Evolutionary conservation across 2,113 vertebrate genomes (phyloP), one percentile per base, ranked within the genome.

Genomic region (Catharus fuscescens): DNA sequence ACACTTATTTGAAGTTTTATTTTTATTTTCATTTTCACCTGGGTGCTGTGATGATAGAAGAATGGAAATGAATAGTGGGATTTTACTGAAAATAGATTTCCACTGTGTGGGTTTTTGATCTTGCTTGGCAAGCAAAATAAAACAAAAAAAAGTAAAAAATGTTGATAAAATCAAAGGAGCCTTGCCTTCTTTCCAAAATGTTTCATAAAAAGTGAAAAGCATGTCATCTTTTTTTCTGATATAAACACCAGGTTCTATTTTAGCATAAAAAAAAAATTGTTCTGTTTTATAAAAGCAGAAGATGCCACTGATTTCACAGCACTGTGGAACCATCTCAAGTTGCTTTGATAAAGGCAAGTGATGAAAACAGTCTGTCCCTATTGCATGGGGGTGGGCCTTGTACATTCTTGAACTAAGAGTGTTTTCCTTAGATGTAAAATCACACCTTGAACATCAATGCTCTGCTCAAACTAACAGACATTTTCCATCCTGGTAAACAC

Each of bases 21-120:
- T 85, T 79, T n/a, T 81, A 5, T 66, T 85, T 79, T n/a, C 8
- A 6, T 60, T 56, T 31, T 26, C 31, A 20, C 0, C 17, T 38
- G 29, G 9, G 4, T 47, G 1, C 28, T 54, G 52, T 5, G 14
- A 4, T 25, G 14, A 4, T 25, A 40, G 32, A 59, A 67, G 26
- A 76, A 65, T 0, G 0, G 40, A 86, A 83, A 50, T 8, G 6
- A 15, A 9, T 1, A 24, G 25, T 14, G 25, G 14, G 8, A 1
- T 50, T 92, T 56, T 44, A 14, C n/a, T 21, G 12, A 36, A 71
- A 83, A 47, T 8, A 57, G 7, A 10, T 56, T 44, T 32, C 5
- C 17, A 2, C 26, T 12, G 5, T 8, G 26, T 40, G 16, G 10
- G 34, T 0, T 71, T 64, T 29, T 62, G 26, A 31, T 78, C 10